Base-by-base conservation (phyloP, 2,113 vertebrate genomes). In the Cyanistes caeruleus region DNA sequence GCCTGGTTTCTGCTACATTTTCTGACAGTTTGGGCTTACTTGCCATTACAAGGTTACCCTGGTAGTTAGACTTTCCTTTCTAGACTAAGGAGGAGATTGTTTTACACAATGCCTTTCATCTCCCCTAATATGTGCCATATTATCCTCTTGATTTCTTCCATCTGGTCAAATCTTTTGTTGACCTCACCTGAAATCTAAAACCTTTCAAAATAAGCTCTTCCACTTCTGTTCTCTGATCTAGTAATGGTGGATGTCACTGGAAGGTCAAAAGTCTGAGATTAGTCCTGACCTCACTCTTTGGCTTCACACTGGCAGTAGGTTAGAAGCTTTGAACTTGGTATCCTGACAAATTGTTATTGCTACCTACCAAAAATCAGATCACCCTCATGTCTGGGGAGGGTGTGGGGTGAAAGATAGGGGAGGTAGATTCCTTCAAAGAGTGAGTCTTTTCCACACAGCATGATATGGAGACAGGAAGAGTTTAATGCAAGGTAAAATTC, bases 111-210 rank as follows among this genome's bases (percentile, higher is more conserved):
- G 64, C 49, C 92, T 93, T 97, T 97, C 88, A 97, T 95, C 89
- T 96, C 67, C 76, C 58, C 62, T 96, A 91, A 90, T 93, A 87
- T 9, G 64, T 85, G 95, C 80, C 84, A 91, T 77, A 93, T 94
- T 89, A 87, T 89, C 78, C 88, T 72, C 96, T 92, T 97, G 87
- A 96, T 91, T 92, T 91, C 69, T 97, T 96, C 96, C 96, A 96
- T 97, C 94, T 97, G 95, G 82, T 35, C 73, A 90, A 63, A 82
- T 96, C 91, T 93, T 95, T 86, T 82, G 58, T 86, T 89, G 87
- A 95, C 89, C 92, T 96, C 93, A 95, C 94, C 96, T 94, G 96
- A 96, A 97, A 97, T 78, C 53, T 83, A 95, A 97, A 95, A 94
- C 94, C 82, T 87, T 96, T 91, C 90, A 90, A 92, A 96, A 95